phyloP scores from a whole-genome alignment of 2,888 invertebrate genomes.

The Fissipunctia ypsillon region DNA sequence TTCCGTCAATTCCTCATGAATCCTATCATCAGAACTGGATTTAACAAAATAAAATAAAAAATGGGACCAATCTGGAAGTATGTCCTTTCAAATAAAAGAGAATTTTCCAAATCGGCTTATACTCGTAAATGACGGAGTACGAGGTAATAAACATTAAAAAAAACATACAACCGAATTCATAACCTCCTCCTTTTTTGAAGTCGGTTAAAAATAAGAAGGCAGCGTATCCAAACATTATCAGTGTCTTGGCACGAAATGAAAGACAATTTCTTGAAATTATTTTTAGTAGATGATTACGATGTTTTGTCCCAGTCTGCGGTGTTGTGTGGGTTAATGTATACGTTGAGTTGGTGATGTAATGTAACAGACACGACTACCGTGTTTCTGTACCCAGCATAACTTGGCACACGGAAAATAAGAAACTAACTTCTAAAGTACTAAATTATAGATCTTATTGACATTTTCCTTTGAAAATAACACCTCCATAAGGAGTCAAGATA shows the following conservation, averaged over 20 bases:
- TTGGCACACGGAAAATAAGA: neutral
- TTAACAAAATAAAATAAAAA: no score
- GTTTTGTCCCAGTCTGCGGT: conserved; percentile 31
- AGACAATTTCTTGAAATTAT: conserved; percentile 47
- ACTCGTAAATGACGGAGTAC: no score
- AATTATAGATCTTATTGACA: neutral
- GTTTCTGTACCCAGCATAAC: conserved; percentile 9
- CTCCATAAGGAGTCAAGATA: neutral
- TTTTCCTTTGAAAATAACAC: neutral
- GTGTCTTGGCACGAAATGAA: conserved; percentile 55
- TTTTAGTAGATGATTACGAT: conserved; percentile 53
- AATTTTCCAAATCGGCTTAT: no score
- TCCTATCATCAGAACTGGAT: no score
- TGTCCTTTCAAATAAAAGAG: no score
- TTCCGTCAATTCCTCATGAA: no score
- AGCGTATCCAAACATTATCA: conserved; percentile 22
- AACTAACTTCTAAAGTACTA: neutral
- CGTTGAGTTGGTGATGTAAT: conserved; percentile 43
- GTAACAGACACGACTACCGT: conserved; percentile 16
- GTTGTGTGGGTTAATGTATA: conserved; percentile 37
- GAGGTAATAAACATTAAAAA: no score
- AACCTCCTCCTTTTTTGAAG: no score
- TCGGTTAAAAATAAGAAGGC: conserved; percentile 2
- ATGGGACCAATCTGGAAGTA: no score
- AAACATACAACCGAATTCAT: no score